Percentiles rank a stretch among this genome's conserved stretches.
These are phyloP conservation scores for Watsonalla binaria DNA, from an alignment of 2,888 invertebrate genomes.

Conservation along the genomic window DNA sequence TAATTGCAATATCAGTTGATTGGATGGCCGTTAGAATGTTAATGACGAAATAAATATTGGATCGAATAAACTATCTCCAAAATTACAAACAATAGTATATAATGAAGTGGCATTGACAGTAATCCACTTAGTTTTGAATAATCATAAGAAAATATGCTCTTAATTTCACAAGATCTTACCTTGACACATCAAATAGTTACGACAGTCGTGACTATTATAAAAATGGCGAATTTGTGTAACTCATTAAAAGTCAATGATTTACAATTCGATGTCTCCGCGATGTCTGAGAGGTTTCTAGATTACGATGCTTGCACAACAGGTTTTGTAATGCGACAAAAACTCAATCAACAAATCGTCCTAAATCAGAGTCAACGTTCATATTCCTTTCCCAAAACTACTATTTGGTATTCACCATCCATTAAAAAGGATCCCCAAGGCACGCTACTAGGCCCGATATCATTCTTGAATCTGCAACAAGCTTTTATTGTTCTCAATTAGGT, in stretches of 20 bases:
- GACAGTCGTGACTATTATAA: background rate
- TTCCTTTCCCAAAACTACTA: too few species aligned
- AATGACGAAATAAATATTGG: background rate
- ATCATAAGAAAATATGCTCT: background rate
- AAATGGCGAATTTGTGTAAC: background rate
- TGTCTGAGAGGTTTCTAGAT: conserved; percentile 10
- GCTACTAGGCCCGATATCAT: background rate
- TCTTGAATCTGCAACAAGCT: background rate
- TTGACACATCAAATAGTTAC: conserved; percentile 1
- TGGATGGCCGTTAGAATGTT: too few species aligned
- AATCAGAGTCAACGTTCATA: too few species aligned
- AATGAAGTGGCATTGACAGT: background rate
- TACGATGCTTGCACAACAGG: conserved; percentile 26
- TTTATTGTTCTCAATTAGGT: background rate
- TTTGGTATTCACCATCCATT: too few species aligned
- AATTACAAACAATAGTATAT: background rate
- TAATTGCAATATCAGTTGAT: too few species aligned
- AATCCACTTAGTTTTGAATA: background rate
- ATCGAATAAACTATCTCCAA: background rate
- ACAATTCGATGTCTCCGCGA: background rate
- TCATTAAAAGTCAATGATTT: background rate
- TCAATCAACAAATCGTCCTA: too few species aligned
- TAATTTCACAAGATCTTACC: background rate
- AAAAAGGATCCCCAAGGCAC: too few species aligned
- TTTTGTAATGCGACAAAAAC: too few species aligned